phyloP scores from a whole-genome alignment of 2,888 invertebrate genomes.

The Cheilosia grossa region DNA sequence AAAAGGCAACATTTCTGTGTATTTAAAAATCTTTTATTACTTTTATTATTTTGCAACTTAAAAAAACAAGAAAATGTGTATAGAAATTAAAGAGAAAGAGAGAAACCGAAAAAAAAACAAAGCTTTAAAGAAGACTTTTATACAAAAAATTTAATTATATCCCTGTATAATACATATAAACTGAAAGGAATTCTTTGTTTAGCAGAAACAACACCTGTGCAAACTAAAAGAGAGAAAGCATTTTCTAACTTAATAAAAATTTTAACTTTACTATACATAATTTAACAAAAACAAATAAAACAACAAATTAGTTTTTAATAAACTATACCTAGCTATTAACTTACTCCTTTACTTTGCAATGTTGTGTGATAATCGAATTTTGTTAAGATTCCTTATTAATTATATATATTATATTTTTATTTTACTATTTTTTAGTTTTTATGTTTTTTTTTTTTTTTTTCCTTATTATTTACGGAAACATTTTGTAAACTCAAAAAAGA shows the following conservation, averaged over 20 bases:
- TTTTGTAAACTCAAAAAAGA: constrained; percentile 49
- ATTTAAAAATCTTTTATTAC: constrained; percentile 26
- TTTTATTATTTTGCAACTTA: constrained; percentile 28
- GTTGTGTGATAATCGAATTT: constrained; percentile 81
- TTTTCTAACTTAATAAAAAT: constrained; percentile 42
- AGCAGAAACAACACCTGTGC: constrained; percentile 30
- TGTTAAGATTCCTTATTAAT: constrained; percentile 75
- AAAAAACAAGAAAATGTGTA: constrained; percentile 43
- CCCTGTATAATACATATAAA: constrained; percentile 51
- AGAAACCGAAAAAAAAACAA: constrained; percentile 50
- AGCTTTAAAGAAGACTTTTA: constrained; percentile 74
- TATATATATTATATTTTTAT: constrained; percentile 69
- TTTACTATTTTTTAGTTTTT: constrained; percentile 28
- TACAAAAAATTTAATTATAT: constrained; percentile 44
- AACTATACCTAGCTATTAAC: constrained; percentile 66
- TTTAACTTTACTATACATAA: constrained; percentile 17
- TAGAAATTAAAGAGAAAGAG: constrained; percentile 42
- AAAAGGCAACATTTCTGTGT: constrained; percentile 47
- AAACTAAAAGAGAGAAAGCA: constrained; percentile 59
- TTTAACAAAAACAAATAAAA: constrained; percentile 27
- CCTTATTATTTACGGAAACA: constrained; percentile 39
- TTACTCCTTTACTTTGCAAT: constrained; percentile 79
- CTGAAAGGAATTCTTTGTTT: constrained; percentile 44
- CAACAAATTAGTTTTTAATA: constrained; percentile 66
- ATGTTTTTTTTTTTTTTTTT: constrained; percentile 22